Evolutionary conservation across 2,888 invertebrate species (phyloP).

Genomic region (Brachynemurus nebulosus): DNA sequence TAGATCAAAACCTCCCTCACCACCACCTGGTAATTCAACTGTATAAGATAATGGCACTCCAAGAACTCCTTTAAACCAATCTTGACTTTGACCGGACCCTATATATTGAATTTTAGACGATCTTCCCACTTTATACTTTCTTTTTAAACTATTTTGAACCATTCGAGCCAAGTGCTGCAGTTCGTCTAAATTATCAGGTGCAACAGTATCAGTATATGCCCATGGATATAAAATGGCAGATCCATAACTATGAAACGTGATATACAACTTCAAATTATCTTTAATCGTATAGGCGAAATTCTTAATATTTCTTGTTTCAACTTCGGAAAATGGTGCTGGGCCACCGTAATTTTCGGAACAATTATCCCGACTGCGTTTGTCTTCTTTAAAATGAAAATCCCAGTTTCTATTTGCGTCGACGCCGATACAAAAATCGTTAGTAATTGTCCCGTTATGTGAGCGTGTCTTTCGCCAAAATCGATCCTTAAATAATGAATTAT

Average conservation of each 20-base stretch:
- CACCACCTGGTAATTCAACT: conserved; percentile 44
- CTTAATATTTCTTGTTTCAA: conserved; percentile 1
- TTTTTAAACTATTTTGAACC: not conserved
- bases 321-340: not conserved
- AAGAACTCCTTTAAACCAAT: conserved; percentile 42
- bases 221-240: conserved; percentile 1
- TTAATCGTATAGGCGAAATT: not conserved
- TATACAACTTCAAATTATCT: not conserved
- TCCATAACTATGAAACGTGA: conserved; percentile 3
- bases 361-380: not conserved
- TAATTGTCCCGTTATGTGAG: not conserved
- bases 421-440: not conserved
- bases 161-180: not conserved
- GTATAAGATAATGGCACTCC: conserved; percentile 46
- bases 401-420: conserved; percentile 2
- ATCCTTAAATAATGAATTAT: not conserved
- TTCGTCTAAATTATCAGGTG: not conserved
- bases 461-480: conserved; percentile 5
- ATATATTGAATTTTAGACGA: not conserved
- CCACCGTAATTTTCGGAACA: not conserved
- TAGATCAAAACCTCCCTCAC: conserved; percentile 39
- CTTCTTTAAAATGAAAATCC: conserved; percentile 4
- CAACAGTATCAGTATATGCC: not conserved
- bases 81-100: conserved; percentile 48
- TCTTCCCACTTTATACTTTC: not conserved